Percentiles rank a stretch among this genome's conserved stretches.
These are phyloP conservation scores for Sylvilagus bachmani DNA, from an alignment of 2,113 vertebrate genomes.

Conservation along the genomic window DNA sequence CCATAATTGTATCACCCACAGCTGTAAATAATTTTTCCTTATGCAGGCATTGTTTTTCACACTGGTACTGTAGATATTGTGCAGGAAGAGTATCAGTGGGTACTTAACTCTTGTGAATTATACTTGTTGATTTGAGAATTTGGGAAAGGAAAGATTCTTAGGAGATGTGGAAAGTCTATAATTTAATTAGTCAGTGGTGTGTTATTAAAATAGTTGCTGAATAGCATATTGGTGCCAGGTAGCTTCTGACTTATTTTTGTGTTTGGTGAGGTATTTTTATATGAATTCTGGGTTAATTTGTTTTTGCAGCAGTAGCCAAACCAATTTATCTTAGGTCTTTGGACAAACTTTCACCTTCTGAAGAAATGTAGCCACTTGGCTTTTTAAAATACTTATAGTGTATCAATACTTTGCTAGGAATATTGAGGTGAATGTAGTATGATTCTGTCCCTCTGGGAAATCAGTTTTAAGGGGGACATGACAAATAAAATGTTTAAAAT, in stretches of 20 bases:
- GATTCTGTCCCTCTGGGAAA: neutral
- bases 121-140: constrained; percentile 67
- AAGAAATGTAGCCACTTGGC: neutral
- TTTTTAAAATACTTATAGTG: neutral
- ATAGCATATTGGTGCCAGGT: neutral
- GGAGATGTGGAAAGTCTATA: neutral
- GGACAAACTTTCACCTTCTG: constrained; percentile 38
- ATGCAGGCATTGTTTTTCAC: constrained; percentile 56
- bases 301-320: neutral
- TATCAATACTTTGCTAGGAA: neutral
- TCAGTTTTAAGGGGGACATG: neutral
- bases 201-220: constrained; percentile 33
- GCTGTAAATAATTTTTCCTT: constrained; percentile 64
- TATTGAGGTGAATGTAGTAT: neutral
- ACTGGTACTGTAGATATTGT: constrained; percentile 54
- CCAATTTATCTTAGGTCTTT: constrained; percentile 4
- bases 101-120: constrained; percentile 41
- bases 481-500: constrained; percentile 43
- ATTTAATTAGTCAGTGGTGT: neutral
- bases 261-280: neutral
- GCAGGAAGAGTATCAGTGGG: constrained; percentile 50
- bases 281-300: neutral
- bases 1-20: neutral
- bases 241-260: neutral
- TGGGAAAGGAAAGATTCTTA: constrained; percentile 43